A percentile compares a stretch with the other conserved stretches of the same genome.
Conservation (phyloP, 2,797 vertebrate species). For the Ficedula albicollis region DNA sequence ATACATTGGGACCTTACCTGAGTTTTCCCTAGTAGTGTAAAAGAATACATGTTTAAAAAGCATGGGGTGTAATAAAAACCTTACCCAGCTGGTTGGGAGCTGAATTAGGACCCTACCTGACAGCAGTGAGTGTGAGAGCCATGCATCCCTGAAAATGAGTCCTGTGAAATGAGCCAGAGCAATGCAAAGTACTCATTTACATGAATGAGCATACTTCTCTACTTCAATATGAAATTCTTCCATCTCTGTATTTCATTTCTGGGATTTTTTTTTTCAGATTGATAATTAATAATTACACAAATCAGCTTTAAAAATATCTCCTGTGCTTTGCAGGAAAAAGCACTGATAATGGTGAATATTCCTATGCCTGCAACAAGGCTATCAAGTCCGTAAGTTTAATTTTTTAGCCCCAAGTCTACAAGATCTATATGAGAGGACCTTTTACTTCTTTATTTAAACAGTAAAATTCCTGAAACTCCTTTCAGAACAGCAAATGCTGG, state of each 20-base stretch:
- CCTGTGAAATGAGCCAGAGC: fast-evolving
- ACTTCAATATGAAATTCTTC: neutral
- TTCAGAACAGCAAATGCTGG: neutral
- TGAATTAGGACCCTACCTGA: neutral
- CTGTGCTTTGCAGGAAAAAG: neutral
- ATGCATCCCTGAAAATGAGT: fast-evolving
- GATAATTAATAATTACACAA: neutral
- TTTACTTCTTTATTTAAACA: neutral
- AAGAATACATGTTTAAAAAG: neutral
- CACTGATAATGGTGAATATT: neutral
- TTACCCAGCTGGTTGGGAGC: neutral
- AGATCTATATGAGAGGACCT: neutral
- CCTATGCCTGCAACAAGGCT: neutral
- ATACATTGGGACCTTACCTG: neutral
- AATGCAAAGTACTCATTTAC: neutral
- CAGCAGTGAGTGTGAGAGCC: fast-evolving
- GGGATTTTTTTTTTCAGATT: neutral
- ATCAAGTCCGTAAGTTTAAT: neutral
- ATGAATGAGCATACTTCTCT: neutral
- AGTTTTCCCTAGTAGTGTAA: neutral
- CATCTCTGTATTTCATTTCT: neutral
- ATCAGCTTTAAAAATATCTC: neutral
- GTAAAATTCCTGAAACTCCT: neutral
- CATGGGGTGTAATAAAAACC: neutral
- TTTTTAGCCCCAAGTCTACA: neutral